Evolutionary conservation across 1,140 invertebrate genomes (phyloP), one percentile per base, ranked within the genome.

Genomic region (Drosophila bifasciata): DNA sequence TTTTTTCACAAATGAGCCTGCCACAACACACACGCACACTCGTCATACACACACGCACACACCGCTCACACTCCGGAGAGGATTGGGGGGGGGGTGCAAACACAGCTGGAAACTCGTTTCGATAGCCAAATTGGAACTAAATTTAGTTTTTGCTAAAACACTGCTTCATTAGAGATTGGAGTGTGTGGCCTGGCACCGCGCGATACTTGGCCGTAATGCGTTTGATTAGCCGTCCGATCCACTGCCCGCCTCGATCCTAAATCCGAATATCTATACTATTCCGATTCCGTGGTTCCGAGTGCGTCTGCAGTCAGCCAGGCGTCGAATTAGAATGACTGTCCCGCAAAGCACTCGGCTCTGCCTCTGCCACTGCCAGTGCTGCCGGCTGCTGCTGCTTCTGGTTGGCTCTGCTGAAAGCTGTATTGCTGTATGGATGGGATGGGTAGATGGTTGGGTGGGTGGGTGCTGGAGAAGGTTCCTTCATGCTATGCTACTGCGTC

Each of bases 261-360:
- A 28, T 49, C 9, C 23, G 25, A 25, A 28, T 44, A 25, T 32
- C 1, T 23, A 9, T 39, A 40, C 25, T 23, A 16, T 36, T 28
- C 36, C 50, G 55, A 64, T 8, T 44, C 58, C 46, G 70, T 67
- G 69, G 32, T 13, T 36, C 32, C 32, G 66, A 74, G 70, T 75
- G 73, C 84, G 83, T 83, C 75, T 77, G 79, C 74, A 86, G 53
- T 52, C 68, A 70, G 69, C 70, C 57, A 85, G 73, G 48, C 58
- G 73, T 81, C 81, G 81, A 74, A 81, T 69, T 74, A 77, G 81
- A 85, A 86, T 85, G 77, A 79, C 59, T 66, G 55, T 51, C 43
- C 71, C 41, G 46, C 45, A 28, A 32, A 49, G 67, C 50, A 43
- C 11, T 21, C 53, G 45, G 66, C 67, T 49, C 51, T 62, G 59